Percentiles rank a stretch among this genome's conserved stretches.
These are phyloP conservation scores for Brachionus paranguensis DNA, from an alignment of 1,140 invertebrate species.

Conservation along the genomic window DNA sequence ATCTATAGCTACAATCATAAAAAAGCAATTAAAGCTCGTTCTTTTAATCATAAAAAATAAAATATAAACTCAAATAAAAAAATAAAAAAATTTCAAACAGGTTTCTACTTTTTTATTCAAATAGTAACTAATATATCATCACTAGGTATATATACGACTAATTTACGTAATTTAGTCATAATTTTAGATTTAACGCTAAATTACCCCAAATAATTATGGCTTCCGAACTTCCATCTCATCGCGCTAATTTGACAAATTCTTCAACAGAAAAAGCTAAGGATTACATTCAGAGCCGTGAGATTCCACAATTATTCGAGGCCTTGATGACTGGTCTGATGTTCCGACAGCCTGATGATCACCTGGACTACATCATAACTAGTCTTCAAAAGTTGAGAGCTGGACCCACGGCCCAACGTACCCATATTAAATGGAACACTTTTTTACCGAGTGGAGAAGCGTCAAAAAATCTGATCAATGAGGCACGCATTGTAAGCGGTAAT, in stretches of 20 bases:
- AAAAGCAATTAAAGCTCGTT: not conserved
- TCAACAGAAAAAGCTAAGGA: constrained; percentile 50
- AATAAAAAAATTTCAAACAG: not conserved
- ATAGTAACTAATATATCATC: not conserved
- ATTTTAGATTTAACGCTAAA: not conserved
- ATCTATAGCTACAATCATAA: constrained; percentile 6
- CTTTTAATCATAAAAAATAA: not conserved
- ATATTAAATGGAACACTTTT: constrained; percentile 39
- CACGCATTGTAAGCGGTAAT: constrained; percentile 34
- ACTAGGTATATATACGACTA: not conserved
- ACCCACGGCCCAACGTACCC: not conserved
- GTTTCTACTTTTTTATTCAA: not conserved
- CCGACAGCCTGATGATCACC: constrained; percentile 52
- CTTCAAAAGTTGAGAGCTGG: constrained; percentile 47
- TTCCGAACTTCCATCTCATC: constrained; percentile 31
- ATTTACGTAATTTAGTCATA: not conserved
- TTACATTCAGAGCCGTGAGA: constrained; percentile 51
- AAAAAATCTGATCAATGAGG: not conserved
- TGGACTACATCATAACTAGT: constrained; percentile 51
- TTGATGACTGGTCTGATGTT: constrained; percentile 56
- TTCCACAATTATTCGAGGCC: constrained; percentile 55
- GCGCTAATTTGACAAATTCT: constrained; percentile 19
- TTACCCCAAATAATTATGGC: not conserved
- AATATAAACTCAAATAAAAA: not conserved
- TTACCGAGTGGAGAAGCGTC: not conserved